Percentiles rank a stretch among this genome's conserved stretches.
Evolutionary conservation across 1,140 invertebrate genomes (phyloP).

Genomic region (Drosophila guanche): DNA sequence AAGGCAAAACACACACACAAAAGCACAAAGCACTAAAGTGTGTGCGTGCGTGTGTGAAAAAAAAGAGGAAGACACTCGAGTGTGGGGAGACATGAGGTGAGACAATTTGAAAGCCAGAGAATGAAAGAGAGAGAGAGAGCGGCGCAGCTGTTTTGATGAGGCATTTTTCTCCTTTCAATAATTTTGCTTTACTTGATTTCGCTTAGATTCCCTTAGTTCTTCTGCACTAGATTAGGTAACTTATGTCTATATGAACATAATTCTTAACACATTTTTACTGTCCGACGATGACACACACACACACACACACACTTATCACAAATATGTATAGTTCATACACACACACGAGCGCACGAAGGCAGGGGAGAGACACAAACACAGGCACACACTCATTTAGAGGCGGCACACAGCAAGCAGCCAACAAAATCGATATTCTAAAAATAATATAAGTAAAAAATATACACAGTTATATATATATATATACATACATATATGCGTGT

Average conservation of each 20-base stretch:
- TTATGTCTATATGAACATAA: slow-evolving; percentile 77
- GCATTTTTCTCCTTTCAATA: slow-evolving; percentile 19
- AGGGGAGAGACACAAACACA: slow-evolving; percentile 40
- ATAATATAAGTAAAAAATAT: slow-evolving; percentile 81
- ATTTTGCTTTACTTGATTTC: slow-evolving; percentile 37
- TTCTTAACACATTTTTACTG: slow-evolving; percentile 75
- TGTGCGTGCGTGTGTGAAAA: slow-evolving; percentile 49
- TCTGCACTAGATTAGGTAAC: slow-evolving; percentile 76
- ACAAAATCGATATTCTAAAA: slow-evolving; percentile 83
- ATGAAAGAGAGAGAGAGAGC: slow-evolving; percentile 12
- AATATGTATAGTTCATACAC: slow-evolving; percentile 46
- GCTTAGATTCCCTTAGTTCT: slow-evolving; percentile 47
- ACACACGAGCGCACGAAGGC: slow-evolving; percentile 27
- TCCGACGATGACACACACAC: slow-evolving; percentile 7
- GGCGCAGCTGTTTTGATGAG: slow-evolving; percentile 67
- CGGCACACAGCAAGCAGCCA: slow-evolving; percentile 47
- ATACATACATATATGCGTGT: slow-evolving; percentile 2
- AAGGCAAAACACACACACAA: slow-evolving; percentile 34
- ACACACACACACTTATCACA: slow-evolving; percentile 47
- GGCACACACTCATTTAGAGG: slow-evolving; percentile 20
- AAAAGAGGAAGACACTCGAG: slow-evolving; percentile 64
- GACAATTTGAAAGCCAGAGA: slow-evolving; percentile 32
- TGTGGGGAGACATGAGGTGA: slow-evolving; percentile 17
- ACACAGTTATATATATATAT: slow-evolving; percentile 25
- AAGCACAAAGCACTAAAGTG: slow-evolving; percentile 20